These are phyloP conservation scores for Pogonognathellus flavescens DNA, from an alignment of 1,140 invertebrate genomes.

Conservation along the genomic window DNA sequence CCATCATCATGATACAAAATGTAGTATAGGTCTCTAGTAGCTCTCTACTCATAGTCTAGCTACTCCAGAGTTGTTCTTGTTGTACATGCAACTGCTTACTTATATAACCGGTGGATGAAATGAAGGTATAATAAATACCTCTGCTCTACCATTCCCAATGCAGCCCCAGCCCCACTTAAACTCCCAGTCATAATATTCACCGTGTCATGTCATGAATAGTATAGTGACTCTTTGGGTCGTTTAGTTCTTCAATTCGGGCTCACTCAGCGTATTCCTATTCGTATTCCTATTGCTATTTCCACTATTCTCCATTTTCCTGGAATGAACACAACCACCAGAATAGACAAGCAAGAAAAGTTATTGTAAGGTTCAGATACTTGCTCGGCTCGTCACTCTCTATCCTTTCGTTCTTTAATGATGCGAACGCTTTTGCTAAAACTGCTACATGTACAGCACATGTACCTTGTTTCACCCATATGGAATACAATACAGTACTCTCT, in stretches of 20 bases:
- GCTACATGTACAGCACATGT: background rate
- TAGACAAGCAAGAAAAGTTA: constrained; percentile 15
- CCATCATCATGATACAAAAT: too few relatives aligned
- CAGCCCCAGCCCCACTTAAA: constrained; percentile 13
- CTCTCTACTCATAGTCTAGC: too few relatives aligned
- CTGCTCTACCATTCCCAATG: background rate
- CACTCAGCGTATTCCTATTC: constrained; percentile 45
- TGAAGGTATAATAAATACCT: constrained; percentile 47
- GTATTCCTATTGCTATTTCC: constrained; percentile 35
- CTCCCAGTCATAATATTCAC: constrained; percentile 46
- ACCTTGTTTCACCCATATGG: constrained; percentile 14
- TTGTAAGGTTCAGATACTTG: constrained; percentile 11
- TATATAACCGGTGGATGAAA: background rate
- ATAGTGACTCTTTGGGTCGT: constrained; percentile 48
- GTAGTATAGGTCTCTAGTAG: too few relatives aligned
- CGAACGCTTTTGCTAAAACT: constrained; percentile 4
- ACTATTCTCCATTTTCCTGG: constrained; percentile 4
- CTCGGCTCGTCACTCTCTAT: background rate
- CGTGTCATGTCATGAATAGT: constrained; percentile 48
- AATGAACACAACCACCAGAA: background rate
- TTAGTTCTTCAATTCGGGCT: constrained; percentile 35
- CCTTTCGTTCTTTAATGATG: background rate
- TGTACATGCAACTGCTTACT: too few relatives aligned
- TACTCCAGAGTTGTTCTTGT: too few relatives aligned
- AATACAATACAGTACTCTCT: constrained; percentile 23